A percentile compares a stretch with the other conserved stretches of the same genome.
phyloP scores from a whole-genome alignment of 1,140 invertebrate genomes.

The Drosophila santomea region DNA sequence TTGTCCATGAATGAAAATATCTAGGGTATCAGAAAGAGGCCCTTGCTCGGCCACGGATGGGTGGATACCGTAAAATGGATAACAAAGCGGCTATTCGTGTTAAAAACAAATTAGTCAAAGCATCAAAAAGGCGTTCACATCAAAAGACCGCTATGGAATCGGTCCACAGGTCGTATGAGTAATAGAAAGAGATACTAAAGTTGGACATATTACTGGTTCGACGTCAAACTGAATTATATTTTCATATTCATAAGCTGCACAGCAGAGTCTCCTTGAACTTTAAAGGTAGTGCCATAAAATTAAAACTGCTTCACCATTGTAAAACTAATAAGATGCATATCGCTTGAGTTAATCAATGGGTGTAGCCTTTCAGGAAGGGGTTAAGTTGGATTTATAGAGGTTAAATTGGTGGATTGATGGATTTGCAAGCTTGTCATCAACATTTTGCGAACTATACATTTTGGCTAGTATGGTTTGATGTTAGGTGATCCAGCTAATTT shows the following conservation, averaged over 20 bases:
- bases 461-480: background rate
- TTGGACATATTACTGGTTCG: constrained; percentile 11
- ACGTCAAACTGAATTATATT: constrained; percentile 43
- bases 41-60: constrained; percentile 50
- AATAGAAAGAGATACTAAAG: constrained; percentile 1
- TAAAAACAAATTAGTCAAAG: constrained; percentile 71
- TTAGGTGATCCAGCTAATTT: background rate
- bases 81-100: constrained; percentile 54
- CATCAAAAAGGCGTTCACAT: constrained; percentile 33
- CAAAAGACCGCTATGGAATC: constrained; percentile 5
- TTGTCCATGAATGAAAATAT: constrained; percentile 35
- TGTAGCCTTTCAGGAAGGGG: constrained; percentile 12
- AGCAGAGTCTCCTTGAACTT: constrained; percentile 67
- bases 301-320: constrained; percentile 38
- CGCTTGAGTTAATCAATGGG: constrained; percentile 16
- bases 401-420: background rate
- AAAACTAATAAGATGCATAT: constrained; percentile 30
- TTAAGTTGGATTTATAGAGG: constrained; percentile 9
- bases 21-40: constrained; percentile 28
- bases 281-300: constrained; percentile 53
- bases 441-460: constrained; percentile 6
- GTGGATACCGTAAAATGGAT: constrained; percentile 16
- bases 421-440: constrained; percentile 1
- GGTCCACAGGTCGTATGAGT: background rate
- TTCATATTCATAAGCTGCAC: constrained; percentile 37